Evolutionary conservation across 1,140 invertebrate genomes (phyloP).

Genomic region (Sitodiplosis mosellana): DNA sequence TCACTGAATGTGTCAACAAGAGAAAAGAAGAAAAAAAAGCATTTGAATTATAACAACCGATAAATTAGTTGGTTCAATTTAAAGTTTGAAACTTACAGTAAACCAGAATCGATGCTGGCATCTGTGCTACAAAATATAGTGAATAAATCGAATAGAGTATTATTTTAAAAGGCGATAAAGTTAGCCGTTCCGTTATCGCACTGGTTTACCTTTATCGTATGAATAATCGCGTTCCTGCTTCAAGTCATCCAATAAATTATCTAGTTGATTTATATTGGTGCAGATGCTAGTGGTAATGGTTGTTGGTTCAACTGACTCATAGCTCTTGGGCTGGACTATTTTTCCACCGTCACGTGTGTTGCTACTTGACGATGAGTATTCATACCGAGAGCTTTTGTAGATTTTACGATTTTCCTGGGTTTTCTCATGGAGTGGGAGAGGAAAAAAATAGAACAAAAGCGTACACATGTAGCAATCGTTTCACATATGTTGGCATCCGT

Average conservation of each 20-base stretch:
- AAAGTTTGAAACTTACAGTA: constrained; percentile 20
- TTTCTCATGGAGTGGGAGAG: not conserved
- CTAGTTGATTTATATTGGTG: constrained; percentile 32
- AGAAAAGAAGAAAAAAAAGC: not conserved
- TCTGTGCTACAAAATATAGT: not conserved
- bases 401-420: constrained; percentile 3
- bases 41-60: constrained; percentile 13
- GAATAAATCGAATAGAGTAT: not conserved
- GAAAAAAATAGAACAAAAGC: not conserved
- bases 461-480: too few relatives aligned
- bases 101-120: constrained; percentile 16
- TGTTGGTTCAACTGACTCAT: constrained; percentile 15
- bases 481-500: too few relatives aligned
- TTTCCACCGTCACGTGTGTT: not conserved
- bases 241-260: constrained; percentile 30
- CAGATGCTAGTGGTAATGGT: too few relatives aligned
- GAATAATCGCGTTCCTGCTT: constrained; percentile 27
- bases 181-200: not conserved
- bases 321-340: constrained; percentile 21
- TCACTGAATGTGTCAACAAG: constrained; percentile 6
- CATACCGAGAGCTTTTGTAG: constrained; percentile 22
- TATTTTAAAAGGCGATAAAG: not conserved
- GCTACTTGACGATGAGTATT: constrained; percentile 16
- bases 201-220: constrained; percentile 8
- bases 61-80: constrained; percentile 11